These are phyloP conservation scores for Sorex fumeus DNA, from an alignment of 2,113 vertebrate genomes.

Conservation along the genomic window DNA sequence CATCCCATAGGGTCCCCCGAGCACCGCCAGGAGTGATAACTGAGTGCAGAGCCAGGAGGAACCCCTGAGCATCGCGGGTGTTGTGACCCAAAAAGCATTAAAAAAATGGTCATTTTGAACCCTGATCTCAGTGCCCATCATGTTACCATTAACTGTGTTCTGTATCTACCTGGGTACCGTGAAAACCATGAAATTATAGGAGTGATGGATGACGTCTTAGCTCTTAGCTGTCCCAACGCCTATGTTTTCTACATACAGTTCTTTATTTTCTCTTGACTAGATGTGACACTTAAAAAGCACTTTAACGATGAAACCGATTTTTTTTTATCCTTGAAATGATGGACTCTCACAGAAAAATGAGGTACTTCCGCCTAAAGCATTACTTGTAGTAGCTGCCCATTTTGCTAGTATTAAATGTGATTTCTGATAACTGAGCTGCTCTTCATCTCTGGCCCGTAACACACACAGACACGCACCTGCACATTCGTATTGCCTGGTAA, in stretches of 20 bases:
- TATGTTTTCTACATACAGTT: neutral
- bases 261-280: conserved; percentile 6
- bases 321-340: conserved; percentile 35
- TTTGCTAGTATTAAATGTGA: conserved; percentile 46
- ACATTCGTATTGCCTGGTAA: conserved; percentile 1
- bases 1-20: too few relatives aligned
- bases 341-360: neutral
- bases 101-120: too few relatives aligned
- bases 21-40: too few relatives aligned
- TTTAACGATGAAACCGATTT: conserved; percentile 17
- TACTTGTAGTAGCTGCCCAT: neutral
- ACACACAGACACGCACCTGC: neutral
- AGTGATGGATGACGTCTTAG: conserved; percentile 2
- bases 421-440: conserved; percentile 30
- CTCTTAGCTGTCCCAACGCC: neutral
- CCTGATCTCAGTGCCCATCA: too few relatives aligned
- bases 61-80: too few relatives aligned
- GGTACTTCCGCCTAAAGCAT: conserved; percentile 10
- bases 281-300: conserved; percentile 25
- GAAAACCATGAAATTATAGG: neutral
- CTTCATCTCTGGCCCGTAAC: too few relatives aligned
- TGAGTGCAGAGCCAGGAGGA: too few relatives aligned
- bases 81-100: too few relatives aligned
- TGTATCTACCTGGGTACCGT: neutral
- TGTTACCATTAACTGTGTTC: too few relatives aligned